Evolutionary conservation across 1,140 invertebrate species (phyloP).

Genomic region (Listronotus bonariensis): DNA sequence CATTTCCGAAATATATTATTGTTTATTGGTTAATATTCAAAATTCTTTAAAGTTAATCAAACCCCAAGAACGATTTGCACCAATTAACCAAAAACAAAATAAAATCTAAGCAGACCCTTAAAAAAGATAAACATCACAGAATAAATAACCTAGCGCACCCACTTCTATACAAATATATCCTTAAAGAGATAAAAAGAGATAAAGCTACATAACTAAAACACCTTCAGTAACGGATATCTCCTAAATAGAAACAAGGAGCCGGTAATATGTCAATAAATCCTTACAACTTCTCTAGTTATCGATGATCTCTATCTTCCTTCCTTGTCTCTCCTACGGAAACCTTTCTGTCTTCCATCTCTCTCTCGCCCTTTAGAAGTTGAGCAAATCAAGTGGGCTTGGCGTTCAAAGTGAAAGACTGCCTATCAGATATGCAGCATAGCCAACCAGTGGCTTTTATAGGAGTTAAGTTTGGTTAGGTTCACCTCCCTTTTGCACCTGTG

Average conservation of each 20-base stretch:
- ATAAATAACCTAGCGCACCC: slow-evolving; percentile 17
- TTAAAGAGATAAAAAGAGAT: slow-evolving; percentile 24
- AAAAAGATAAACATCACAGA: slow-evolving; percentile 9
- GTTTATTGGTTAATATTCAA: no score
- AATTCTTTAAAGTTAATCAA: no score
- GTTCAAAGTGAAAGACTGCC: slow-evolving; percentile 51
- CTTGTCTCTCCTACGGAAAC: slow-evolving; percentile 1
- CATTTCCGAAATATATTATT: no score
- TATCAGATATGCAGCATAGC: slow-evolving; percentile 53
- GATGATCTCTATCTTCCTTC: slow-evolving; percentile 33
- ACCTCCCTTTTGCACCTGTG: slow-evolving; percentile 45
- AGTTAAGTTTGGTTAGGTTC: slow-evolving; percentile 31
- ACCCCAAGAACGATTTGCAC: no score
- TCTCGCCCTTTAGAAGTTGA: slow-evolving; percentile 40
- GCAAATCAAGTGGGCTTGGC: slow-evolving; percentile 53
- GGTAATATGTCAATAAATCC: slow-evolving; percentile 50
- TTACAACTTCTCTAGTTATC: slow-evolving; percentile 41
- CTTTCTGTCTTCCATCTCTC: slow-evolving; percentile 16
- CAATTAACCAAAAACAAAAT: not conserved
- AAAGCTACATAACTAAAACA: slow-evolving; percentile 34
- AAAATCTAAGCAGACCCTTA: not conserved
- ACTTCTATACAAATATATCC: slow-evolving; percentile 27
- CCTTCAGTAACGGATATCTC: slow-evolving; percentile 42
- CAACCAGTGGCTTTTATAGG: slow-evolving; percentile 53
- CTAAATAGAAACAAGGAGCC: slow-evolving; percentile 40